These are phyloP conservation scores for Macaca mulatta DNA, from an alignment of 2,113 vertebrate species.

Conservation along the genomic window DNA sequence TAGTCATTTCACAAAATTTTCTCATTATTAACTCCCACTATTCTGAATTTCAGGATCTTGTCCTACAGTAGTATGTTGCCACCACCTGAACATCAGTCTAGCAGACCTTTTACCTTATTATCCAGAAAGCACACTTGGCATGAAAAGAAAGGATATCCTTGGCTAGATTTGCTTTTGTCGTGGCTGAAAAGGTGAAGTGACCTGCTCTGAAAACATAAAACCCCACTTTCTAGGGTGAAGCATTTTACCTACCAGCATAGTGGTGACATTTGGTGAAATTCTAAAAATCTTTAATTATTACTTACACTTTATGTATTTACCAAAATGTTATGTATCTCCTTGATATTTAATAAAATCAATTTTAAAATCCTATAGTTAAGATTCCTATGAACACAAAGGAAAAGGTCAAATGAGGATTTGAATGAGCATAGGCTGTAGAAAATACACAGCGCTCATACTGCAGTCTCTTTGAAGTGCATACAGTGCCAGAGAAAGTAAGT, in stretches of 20 bases:
- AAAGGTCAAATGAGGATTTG: background rate
- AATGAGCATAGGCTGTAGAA: background rate
- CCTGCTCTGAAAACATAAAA: background rate
- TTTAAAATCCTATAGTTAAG: constrained; percentile 23
- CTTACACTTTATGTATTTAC: background rate
- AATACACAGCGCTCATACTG: background rate
- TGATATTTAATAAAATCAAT: background rate
- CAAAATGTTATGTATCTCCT: background rate
- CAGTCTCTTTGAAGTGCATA: background rate
- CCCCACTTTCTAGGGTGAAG: background rate
- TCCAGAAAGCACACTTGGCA: background rate
- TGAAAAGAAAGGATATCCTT: background rate
- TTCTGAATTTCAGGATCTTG: background rate
- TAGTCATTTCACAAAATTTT: constrained; percentile 24
- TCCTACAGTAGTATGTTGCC: background rate
- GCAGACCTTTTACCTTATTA: background rate
- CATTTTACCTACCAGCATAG: background rate
- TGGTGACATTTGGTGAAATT: background rate
- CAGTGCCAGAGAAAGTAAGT: background rate
- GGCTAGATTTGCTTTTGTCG: background rate
- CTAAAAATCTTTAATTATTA: constrained; percentile 4
- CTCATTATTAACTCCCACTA: background rate
- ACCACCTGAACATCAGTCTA: background rate
- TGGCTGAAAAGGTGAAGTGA: background rate
- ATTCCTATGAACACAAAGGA: constrained; percentile 18